Conservation (phyloP, 2,888 invertebrate species). For the Eupithecia dodoneata region DNA sequence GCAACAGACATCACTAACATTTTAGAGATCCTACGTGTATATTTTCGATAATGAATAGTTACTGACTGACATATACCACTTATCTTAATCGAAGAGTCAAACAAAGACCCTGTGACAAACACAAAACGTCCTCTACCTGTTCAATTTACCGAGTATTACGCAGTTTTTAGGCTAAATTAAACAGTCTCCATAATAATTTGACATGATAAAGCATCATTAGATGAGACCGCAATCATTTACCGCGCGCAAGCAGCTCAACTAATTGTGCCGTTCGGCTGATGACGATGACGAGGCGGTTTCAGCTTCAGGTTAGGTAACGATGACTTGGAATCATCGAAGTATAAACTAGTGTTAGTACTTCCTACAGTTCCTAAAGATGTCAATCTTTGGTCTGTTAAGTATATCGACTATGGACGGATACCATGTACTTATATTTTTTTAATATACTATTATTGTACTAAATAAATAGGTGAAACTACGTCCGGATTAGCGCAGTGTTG, state of each 20-base stretch:
- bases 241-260: conserved; percentile 11
- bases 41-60: not conserved
- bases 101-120: not conserved
- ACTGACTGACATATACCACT: not conserved
- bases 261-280: conserved; percentile 1
- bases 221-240: not conserved
- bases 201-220: conserved; percentile 11
- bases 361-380: not conserved
- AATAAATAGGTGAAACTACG: too few relatives aligned
- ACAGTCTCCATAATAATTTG: conserved; percentile 7
- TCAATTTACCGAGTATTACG: not conserved
- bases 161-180: not conserved
- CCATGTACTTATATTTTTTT: too few relatives aligned
- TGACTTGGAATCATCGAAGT: not conserved
- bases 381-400: too few relatives aligned
- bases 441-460: too few relatives aligned
- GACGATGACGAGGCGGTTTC: conserved; percentile 9
- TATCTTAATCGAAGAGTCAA: not conserved
- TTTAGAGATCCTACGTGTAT: not conserved
- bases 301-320: conserved; percentile 3
- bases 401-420: too few relatives aligned
- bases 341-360: not conserved
- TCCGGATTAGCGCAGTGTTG: too few relatives aligned
- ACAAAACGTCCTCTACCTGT: not conserved
- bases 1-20: not conserved